Conservation (phyloP, 2,797 vertebrate species). For the Sebastes variabilis region DNA sequence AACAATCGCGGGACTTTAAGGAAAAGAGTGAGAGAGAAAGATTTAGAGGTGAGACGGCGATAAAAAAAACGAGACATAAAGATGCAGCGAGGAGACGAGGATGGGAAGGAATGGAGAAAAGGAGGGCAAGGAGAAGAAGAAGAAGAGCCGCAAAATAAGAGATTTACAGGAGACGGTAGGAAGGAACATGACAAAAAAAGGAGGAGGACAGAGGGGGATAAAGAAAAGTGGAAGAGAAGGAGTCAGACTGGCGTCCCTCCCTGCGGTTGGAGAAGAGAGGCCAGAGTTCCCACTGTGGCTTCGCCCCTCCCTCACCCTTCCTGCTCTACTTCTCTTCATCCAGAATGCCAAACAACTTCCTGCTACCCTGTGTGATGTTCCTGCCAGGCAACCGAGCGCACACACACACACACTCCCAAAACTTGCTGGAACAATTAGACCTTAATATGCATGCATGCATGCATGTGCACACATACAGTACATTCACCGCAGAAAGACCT, state of each 20-base stretch:
- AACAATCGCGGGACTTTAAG: slow-evolving; percentile 15
- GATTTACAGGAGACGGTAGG: slow-evolving; percentile 34
- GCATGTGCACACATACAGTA: slow-evolving; percentile 26
- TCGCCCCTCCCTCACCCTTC: slow-evolving; percentile 34
- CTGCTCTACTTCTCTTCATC: slow-evolving; percentile 43
- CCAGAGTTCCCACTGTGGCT: slow-evolving; percentile 64
- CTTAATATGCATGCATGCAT: slow-evolving; percentile 10
- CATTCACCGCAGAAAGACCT: slow-evolving; percentile 12
- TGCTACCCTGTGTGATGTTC: slow-evolving; percentile 61
- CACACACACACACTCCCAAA: neutral
- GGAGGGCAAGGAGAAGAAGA: neutral
- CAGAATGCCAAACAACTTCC: slow-evolving; percentile 71
- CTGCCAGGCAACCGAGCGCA: slow-evolving; percentile 51
- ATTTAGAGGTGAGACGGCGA: slow-evolving; percentile 31
- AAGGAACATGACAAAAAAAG: neutral
- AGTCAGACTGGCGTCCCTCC: slow-evolving; percentile 61
- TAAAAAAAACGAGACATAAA: slow-evolving; percentile 14
- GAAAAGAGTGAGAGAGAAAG: neutral
- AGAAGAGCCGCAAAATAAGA: neutral
- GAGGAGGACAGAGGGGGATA: neutral
- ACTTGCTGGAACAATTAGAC: slow-evolving; percentile 43
- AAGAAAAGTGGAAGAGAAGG: slow-evolving; percentile 36
- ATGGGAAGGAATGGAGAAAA: neutral
- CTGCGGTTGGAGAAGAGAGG: slow-evolving; percentile 54
- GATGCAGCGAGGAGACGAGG: neutral